Base-by-base conservation (phyloP, 2,888 invertebrate genomes). In the Ormyrus labotus region DNA sequence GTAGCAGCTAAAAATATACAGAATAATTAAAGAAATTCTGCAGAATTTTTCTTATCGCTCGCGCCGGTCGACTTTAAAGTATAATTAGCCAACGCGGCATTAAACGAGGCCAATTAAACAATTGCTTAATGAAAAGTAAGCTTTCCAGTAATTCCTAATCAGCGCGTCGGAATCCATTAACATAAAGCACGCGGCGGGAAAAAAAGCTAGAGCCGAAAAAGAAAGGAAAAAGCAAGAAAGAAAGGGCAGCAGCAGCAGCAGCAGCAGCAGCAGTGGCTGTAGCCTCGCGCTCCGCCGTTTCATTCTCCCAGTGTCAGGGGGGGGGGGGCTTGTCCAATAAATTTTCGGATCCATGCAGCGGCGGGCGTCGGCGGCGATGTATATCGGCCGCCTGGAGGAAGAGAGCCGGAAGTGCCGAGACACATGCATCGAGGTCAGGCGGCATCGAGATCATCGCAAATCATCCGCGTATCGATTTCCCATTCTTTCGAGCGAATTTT, bases 361-460 rank as follows among this genome's bases (percentile, higher is more conserved):
- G 34, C 34, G 34, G 34, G 34, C 34, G 34, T 34, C 57, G 1
- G 50, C 10, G 48, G 5, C 65, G 19, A 57, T 58, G 13, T 50
- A 47, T 50, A 65, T 63, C 65, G n/a, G 57, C 34, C 19, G n/a
- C 9, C 50, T 19, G 19, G 57, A 45, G 34, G 34, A 55, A 68
- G 68, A 68, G 55, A 64, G 58, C 13, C 72, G 72, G 72, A 70
- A 77, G 70, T 50, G 63, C 60, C 34, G 61, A 63, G 64, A 72
- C 60, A 77, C 72, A 71, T 78, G 63, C 63, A 72, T 58, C 57
- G 34, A 58, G 64, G 53, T 57, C 57, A 63, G 34, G 61, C 55
- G 45, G 19, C 50, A 79, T 79, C 73, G 67, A 71, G 78, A 78
- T 78, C 74, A 74, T 78, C 74, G 81, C 78, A 81, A 81, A 81